phyloP scores from a whole-genome alignment of 2,888 invertebrate genomes.

The Lottia gigantea region DNA sequence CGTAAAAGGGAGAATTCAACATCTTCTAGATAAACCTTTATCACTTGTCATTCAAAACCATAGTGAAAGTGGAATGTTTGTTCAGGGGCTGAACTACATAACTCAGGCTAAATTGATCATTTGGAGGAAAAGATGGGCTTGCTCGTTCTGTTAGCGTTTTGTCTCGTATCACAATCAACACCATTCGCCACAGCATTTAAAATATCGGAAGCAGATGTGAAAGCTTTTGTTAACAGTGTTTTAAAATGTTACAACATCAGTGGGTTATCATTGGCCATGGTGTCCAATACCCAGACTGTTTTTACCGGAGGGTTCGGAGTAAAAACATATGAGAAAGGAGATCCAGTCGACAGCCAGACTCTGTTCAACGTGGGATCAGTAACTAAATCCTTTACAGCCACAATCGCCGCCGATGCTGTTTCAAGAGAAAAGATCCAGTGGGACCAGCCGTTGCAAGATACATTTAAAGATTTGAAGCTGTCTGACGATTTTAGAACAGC shows the following conservation, averaged over 20 bases:
- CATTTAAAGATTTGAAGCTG: constrained; percentile 13
- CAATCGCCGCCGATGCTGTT: constrained; percentile 22
- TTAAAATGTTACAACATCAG: constrained; percentile 15
- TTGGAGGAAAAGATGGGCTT: no score
- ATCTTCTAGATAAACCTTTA: no score
- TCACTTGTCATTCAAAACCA: no score
- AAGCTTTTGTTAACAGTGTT: constrained; percentile 4
- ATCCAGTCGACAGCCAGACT: constrained; percentile 14
- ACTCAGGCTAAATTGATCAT: no score
- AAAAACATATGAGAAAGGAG: neutral
- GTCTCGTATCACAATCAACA: neutral
- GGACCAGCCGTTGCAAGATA: constrained; percentile 16
- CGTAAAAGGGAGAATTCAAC: no score
- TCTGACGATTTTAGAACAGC: constrained; percentile 18
- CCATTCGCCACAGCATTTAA: neutral
- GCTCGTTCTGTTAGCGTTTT: no score
- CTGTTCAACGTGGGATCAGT: constrained; percentile 17
- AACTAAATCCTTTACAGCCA: constrained; percentile 18
- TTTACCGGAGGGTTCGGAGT: constrained; percentile 18
- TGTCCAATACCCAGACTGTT: constrained; percentile 8
- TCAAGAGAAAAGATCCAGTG: constrained; percentile 15
- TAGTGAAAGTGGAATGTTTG: no score
- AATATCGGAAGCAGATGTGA: neutral
- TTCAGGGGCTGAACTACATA: no score
- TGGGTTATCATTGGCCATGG: constrained; percentile 18